Base-by-base conservation (phyloP, 1,140 invertebrate species). In the Epicauta chinensis region DNA sequence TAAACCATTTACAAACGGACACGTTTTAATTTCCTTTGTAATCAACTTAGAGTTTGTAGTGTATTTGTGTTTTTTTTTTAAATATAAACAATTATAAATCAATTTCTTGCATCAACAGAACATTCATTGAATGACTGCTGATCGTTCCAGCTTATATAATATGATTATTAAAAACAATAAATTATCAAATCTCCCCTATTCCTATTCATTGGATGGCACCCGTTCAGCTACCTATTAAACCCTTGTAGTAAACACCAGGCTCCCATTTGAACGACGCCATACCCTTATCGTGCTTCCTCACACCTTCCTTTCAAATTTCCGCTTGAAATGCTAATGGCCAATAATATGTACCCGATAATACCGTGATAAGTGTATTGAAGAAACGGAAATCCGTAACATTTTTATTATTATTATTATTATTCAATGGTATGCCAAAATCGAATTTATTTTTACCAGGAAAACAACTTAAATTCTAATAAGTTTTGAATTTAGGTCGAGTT, bases 281-380 rank as follows among this genome's bases (percentile, higher is more conserved):
- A 41, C 31, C 34, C 34, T 40, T 48, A 41, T 45, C 39, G 36
- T 37, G 53, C 40, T 43, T 52, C 54, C 37, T 46, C 45, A 46
- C 54, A 56, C 55, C 51, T 56, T 59, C 51, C 58, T 59, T 47
- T 59, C 58, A 59, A 59, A 59, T 59, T 59, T 59, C 58, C 58
- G 58, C 54, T 29, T 50, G 46, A 57, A 57, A 56, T 56, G 54
- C 50, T 59, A 59, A 59, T 59, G 58, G 58, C 46, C 54, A 59
- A 59, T 59, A 59, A 59, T 59, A 50, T 45, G 30, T 44, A 46
- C 51, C 45, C 45, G 52, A 58, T 58, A 58, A 57, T 45, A 45
- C 34, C n/a, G n/a, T 29, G 46, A 49, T 49, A 49, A 40, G 34
- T 36, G 35, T 15, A 50, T 31, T 30, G 37, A 50, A 16, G 39